Percentiles rank a stretch among this genome's conserved stretches.
Evolutionary conservation across 2,113 vertebrate genomes (phyloP).

Genomic region (Pampusana beccarii): DNA sequence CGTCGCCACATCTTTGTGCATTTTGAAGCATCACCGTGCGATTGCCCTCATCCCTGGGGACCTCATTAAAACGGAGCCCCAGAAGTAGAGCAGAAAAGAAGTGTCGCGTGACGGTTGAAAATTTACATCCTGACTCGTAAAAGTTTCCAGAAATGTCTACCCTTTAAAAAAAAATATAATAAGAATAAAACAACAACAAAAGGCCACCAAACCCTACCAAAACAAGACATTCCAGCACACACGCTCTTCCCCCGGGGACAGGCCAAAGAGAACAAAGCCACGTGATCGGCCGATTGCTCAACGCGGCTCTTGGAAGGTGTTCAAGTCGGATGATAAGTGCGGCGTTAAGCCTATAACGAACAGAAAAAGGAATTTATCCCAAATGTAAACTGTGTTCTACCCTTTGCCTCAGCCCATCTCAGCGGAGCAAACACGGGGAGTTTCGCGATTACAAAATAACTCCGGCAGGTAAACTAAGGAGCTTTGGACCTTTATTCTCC

Average conservation of each 20-base stretch:
- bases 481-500: slow-evolving; percentile 32
- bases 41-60: neutral
- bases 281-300: slow-evolving; percentile 25
- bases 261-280: slow-evolving; percentile 46
- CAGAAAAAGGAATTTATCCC: slow-evolving; percentile 17
- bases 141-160: slow-evolving; percentile 33
- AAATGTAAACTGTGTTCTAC: slow-evolving; percentile 11
- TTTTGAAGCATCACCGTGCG: neutral
- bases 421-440: neutral
- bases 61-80: slow-evolving; percentile 29
- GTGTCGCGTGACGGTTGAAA: neutral
- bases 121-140: neutral
- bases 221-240: slow-evolving; percentile 41
- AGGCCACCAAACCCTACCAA: slow-evolving; percentile 16
- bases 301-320: slow-evolving; percentile 38
- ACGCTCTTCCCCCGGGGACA: slow-evolving; percentile 32
- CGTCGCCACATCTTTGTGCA: neutral
- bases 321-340: slow-evolving; percentile 31
- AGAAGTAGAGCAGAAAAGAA: neutral
- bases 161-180: neutral
- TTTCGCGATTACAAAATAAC: neutral
- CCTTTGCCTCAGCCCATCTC: neutral
- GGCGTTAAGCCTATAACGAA: neutral
- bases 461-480: neutral
- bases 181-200: neutral